A percentile compares a stretch with the other conserved stretches of the same genome.
phyloP scores from a whole-genome alignment of 2,797 vertebrate species.

The Petrocephalus schoutedeni region DNA sequence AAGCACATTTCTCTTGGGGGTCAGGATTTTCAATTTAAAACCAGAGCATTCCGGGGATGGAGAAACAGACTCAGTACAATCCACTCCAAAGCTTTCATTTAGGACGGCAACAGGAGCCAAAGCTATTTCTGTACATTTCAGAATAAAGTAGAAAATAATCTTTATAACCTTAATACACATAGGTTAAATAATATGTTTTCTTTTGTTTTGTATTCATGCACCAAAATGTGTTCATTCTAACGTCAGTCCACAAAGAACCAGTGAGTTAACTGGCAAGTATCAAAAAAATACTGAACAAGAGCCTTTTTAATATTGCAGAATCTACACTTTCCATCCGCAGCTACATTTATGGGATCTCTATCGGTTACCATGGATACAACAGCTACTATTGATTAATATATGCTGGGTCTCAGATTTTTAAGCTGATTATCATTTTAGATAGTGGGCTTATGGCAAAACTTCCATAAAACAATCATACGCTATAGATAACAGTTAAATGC shows the following conservation, averaged over 20 bases:
- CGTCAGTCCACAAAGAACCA: not conserved
- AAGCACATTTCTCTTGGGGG: not conserved
- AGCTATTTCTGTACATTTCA: not conserved
- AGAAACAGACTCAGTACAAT: not conserved
- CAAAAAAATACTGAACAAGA: not conserved
- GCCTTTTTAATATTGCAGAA: not conserved
- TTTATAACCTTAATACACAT: not conserved
- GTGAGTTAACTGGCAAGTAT: not conserved
- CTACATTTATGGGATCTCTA: not conserved
- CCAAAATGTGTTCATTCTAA: not conserved
- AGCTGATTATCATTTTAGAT: not conserved
- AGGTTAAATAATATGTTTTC: not conserved
- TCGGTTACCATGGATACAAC: not conserved
- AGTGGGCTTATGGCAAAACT: not conserved
- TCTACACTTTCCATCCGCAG: not conserved
- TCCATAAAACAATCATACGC: not conserved
- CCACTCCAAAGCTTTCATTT: too few species aligned
- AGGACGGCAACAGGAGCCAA: not conserved
- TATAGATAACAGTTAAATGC: not conserved
- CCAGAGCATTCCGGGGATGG: not conserved
- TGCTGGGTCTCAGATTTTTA: not conserved
- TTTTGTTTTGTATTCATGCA: not conserved
- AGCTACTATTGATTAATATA: slow-evolving; percentile 6
- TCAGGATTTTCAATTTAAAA: slow-evolving; percentile 5
- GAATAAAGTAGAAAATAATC: not conserved